These are phyloP conservation scores for Sitodiplosis mosellana DNA, from an alignment of 1,140 invertebrate genomes.

Conservation along the genomic window DNA sequence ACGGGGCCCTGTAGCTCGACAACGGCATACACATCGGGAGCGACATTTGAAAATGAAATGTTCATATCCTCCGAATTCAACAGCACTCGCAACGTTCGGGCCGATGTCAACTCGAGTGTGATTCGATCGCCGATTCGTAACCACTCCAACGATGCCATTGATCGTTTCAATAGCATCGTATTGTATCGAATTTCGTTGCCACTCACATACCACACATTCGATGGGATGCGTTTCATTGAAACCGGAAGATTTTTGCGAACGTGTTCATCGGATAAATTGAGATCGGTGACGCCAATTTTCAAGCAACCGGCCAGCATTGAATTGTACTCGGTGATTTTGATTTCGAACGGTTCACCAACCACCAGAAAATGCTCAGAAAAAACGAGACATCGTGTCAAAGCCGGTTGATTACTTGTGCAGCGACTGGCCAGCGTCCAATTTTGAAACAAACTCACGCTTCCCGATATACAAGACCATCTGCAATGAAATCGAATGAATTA, in stretches of 20 bases:
- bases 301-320: constrained; percentile 21
- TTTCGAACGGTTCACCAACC: constrained; percentile 22
- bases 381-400: constrained; percentile 19
- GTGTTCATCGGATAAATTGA: constrained; percentile 20
- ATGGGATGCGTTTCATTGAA: constrained; percentile 19
- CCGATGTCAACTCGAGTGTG: constrained; percentile 40
- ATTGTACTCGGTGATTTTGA: constrained; percentile 21
- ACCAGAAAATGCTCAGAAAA: constrained; percentile 21
- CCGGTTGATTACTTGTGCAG: constrained; percentile 13
- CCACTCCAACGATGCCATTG: constrained; percentile 59
- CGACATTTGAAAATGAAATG: constrained; percentile 56
- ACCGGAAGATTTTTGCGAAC: constrained; percentile 21
- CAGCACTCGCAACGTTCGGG: constrained; percentile 37
- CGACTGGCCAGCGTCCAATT: constrained; percentile 22
- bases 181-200: constrained; percentile 45
- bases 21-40: constrained; percentile 54
- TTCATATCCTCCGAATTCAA: constrained; percentile 73
- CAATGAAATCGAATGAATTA: constrained; percentile 7
- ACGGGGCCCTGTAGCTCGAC: constrained; percentile 55
- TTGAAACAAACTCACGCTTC: constrained; percentile 20
- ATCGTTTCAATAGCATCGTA: constrained; percentile 36
- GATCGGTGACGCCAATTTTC: constrained; percentile 21
- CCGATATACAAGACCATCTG: constrained; percentile 21
- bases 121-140: constrained; percentile 53
- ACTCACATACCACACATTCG: constrained; percentile 26